Evolutionary conservation across 2,888 invertebrate species (phyloP).

Genomic region (Orchesellides sinensis): DNA sequence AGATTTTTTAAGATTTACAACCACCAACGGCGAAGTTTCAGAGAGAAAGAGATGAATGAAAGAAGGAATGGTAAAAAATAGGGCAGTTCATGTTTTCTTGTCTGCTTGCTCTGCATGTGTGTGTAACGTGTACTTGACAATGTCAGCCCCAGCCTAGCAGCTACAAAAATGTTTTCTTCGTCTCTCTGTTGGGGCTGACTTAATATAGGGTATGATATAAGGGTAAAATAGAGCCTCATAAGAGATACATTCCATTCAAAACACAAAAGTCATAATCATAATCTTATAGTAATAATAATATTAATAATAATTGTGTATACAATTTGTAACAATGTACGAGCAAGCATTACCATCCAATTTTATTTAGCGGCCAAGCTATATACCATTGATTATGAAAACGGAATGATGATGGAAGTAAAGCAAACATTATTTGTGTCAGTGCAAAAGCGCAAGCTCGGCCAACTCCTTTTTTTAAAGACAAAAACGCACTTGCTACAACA

Average conservation of each 20-base stretch:
- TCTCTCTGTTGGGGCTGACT: not conserved
- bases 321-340: not conserved
- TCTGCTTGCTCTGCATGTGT: not conserved
- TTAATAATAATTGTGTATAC: not conserved
- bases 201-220: no score
- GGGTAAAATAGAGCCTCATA: not conserved
- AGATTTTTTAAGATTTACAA: conserved; percentile 49
- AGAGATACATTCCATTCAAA: not conserved
- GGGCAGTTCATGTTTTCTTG: conserved; percentile 51
- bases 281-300: not conserved
- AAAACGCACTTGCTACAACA: no score
- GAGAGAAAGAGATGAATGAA: conserved; percentile 35
- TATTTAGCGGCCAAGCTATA: conserved; percentile 29
- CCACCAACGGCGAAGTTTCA: conserved; percentile 60
- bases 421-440: not conserved
- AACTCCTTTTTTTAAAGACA: no score
- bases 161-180: not conserved
- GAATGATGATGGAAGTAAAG: not conserved
- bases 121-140: conserved; percentile 41
- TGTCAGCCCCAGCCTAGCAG: conserved; percentile 24
- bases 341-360: not conserved
- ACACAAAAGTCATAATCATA: not conserved
- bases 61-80: conserved; percentile 29
- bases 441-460: not conserved
- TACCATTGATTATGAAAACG: conserved; percentile 4